These are phyloP conservation scores for Acrocephalus scirpaceus DNA, from an alignment of 2,797 vertebrate species.

Conservation along the genomic window DNA sequence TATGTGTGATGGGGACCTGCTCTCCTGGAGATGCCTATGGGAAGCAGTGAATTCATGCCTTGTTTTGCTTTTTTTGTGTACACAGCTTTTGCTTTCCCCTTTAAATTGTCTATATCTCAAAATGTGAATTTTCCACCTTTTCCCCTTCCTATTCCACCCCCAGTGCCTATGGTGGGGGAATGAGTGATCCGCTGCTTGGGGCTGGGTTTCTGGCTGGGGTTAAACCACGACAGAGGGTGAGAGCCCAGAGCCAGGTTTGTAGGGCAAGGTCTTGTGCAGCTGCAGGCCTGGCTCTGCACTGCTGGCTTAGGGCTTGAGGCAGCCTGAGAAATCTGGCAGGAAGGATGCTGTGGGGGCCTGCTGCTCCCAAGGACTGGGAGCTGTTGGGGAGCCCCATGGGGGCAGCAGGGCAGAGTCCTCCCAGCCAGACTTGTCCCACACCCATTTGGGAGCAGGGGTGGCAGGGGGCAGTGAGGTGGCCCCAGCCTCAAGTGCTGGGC, in stretches of 20 bases:
- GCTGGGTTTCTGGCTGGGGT: not conserved
- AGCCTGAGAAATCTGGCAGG: not conserved
- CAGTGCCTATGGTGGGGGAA: rapidly evolving
- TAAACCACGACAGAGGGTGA: not conserved
- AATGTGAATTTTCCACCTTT: not conserved
- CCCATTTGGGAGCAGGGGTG: not conserved
- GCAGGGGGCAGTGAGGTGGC: too few relatives aligned
- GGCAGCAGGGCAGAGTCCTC: not conserved
- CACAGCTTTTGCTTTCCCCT: not conserved
- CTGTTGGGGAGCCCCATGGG: rapidly evolving
- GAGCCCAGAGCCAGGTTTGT: not conserved
- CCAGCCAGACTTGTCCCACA: not conserved
- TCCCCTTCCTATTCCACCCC: not conserved
- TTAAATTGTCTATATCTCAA: not conserved
- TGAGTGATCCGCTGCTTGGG: rapidly evolving
- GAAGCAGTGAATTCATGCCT: not conserved
- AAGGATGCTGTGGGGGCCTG: rapidly evolving
- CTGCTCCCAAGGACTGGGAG: not conserved
- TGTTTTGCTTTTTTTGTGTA: not conserved
- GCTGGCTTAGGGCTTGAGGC: not conserved
- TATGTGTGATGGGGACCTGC: not conserved
- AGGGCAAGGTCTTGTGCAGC: not conserved
- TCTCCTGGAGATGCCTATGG: not conserved
- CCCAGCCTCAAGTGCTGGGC: not conserved
- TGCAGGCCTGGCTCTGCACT: not conserved